Evolutionary conservation across 2,113 vertebrate species (phyloP).

Genomic region (Brachypteracias leptosomus): DNA sequence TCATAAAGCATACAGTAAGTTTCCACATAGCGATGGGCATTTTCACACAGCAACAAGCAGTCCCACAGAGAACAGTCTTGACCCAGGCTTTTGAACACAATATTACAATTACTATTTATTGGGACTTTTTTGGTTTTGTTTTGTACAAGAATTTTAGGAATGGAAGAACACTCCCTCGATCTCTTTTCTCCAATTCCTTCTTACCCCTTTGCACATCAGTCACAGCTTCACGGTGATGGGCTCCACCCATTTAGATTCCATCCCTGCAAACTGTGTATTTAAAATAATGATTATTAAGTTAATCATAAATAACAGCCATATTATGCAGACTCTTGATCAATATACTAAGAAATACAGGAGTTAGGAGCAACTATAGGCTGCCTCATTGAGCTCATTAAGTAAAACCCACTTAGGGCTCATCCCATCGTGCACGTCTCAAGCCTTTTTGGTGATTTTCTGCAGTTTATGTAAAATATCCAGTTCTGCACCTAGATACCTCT

Average conservation of each 20-base stretch:
- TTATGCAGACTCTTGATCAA: neutral
- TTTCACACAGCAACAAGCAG: neutral
- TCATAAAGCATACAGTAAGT: constrained; percentile 80
- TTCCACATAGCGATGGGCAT: neutral
- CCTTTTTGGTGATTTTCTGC: neutral
- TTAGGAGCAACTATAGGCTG: neutral
- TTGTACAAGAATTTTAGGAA: neutral
- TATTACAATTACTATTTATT: neutral
- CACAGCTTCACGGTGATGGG: neutral
- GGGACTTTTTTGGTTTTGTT: neutral
- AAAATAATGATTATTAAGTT: neutral
- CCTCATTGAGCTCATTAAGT: neutral
- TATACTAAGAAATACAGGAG: neutral
- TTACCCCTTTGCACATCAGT: neutral
- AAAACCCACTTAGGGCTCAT: neutral
- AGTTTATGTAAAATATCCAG: neutral
- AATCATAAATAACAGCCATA: neutral
- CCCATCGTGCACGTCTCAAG: neutral
- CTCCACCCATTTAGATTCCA: neutral
- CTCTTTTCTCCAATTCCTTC: neutral
- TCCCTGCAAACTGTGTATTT: neutral
- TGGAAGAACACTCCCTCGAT: neutral
- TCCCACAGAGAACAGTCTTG: neutral
- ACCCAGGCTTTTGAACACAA: neutral
- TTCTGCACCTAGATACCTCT: neutral